Base-by-base conservation (phyloP, 2,113 vertebrate genomes). In the Corynorhinus townsendii region DNA sequence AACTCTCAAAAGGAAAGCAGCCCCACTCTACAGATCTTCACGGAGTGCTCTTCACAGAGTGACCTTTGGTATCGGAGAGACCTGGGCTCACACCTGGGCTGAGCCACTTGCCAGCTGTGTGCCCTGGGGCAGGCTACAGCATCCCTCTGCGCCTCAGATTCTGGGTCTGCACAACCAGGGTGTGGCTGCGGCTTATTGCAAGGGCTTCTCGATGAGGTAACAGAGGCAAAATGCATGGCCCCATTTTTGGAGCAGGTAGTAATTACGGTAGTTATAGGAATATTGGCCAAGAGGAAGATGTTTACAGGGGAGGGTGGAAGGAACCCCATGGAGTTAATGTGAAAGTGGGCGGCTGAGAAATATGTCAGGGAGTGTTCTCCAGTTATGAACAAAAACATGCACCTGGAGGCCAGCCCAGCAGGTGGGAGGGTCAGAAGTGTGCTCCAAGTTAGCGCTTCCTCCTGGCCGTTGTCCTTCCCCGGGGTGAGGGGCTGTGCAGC, bases 251-350 rank as follows among this genome's bases (percentile, higher is more conserved):
- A 79, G 47, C 47, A 83, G 86, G 77, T 88, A 84, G 91, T 79
- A 88, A 88, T 90, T 77, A 88, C 73, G 84, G 91, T 62, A 88
- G 85, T 90, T 77, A 85, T 6, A 24, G 43, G 81, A 92, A 40
- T 56, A 54, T 83, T 82, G 85, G 40, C 77, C 62, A 95, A 96
- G 85, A 96, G 76, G 80, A 62, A 85, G 82, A 75, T 86, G 49
- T 47, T 86, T 92, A 30, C 26, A 38, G 77, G 71, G 33, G 52
- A 84, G 38, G 28, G 68, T 77, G 38, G 77, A 69, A 93, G 47
- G 77, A 71, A 69, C n/a, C 30, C 14, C 6, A 2, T 4, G 79
- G 66, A 45, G 52, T 79, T 79, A 45, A 38, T 93, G 30, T 17
- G 69, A 64, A 93, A 49, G 47, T 52, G 38, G 68, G 68, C 24